phyloP scores from a whole-genome alignment of 2,888 invertebrate genomes.

The Lumbricus terrestris region DNA sequence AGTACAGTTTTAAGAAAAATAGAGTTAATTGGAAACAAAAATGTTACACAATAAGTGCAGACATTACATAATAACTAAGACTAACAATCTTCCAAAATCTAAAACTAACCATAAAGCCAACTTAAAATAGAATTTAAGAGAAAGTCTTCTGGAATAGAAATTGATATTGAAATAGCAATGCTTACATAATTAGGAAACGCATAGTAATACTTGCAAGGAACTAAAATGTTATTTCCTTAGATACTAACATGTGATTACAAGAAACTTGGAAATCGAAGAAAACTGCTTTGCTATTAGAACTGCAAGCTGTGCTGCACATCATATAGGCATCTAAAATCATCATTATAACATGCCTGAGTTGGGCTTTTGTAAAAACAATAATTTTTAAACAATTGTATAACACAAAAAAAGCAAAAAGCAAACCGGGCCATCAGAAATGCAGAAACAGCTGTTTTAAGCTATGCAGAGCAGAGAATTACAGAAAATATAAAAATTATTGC shows the following conservation, averaged over 20 bases:
- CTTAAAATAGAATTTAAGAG: neutral
- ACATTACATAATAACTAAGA: neutral
- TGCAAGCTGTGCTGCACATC: neutral
- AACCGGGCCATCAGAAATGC: neutral
- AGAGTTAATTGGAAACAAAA: neutral
- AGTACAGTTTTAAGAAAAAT: neutral
- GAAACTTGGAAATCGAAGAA: neutral
- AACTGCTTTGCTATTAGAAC: neutral
- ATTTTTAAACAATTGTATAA: neutral
- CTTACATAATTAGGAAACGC: neutral
- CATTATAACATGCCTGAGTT: neutral
- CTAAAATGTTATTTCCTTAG: neutral
- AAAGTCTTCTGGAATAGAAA: neutral
- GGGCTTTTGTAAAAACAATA: neutral
- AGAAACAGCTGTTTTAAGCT: neutral
- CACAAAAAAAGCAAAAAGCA: neutral
- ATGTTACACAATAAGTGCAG: slow-evolving; percentile 3
- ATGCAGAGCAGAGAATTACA: neutral
- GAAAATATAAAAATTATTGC: neutral
- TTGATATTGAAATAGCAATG: neutral
- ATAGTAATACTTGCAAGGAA: neutral
- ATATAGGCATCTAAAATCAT: neutral
- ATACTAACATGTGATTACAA: neutral
- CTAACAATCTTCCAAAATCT: neutral
- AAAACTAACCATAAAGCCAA: neutral